Base-by-base conservation (phyloP, 30 jellyfish, hydroid and myxozoan species). In the Aurelia sp. region DNA sequence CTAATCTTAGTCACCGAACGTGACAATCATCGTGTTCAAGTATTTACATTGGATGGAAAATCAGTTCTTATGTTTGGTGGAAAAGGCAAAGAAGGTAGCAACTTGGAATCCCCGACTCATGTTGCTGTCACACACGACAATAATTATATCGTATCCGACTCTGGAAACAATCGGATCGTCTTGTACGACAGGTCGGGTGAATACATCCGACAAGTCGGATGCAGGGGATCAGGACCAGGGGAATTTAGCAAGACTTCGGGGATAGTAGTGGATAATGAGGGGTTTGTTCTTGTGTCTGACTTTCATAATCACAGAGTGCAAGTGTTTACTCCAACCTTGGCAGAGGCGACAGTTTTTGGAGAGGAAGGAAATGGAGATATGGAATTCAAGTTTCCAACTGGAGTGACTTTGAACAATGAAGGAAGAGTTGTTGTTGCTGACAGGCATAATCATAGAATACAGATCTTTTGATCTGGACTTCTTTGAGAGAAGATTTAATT, bases 371-470 rank as follows among this genome's bases (percentile, higher is more conserved):
- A 33, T 40, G 64, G 79, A 13, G 97, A 88, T 12, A 68, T 72
- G 74, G 81, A 94, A 63, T 94, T 94, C 78, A 89, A 89, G 41
- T 86, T 88, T 66, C 97, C 97, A 41, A 81, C 98, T 11, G 98
- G 97, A 10, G 88, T 94, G 21, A 60, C 96, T 9, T 68, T 94
- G 66, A 94, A 78, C 70, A 68, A 84, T 52, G 98, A 94, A 61
- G 98, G 98, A 27, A 81, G 96, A 18, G 90, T 94, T 13, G 70
- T 93, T n/a, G 92, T 94, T 16, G 97, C 91, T 8, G 98, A 94
- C 62, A 76, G 97, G 63, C 85, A 94, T 63, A 94, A 94, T 64
- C 71, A 94, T 65, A 77, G 98, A 71, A 79, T 94, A 7, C 98
- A 94, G 57, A 74, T 94, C 35, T 89, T 94, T 73, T 92, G 67